Evolutionary conservation across 53 echinoderm and acorn worm genomes (phyloP).

Genomic region (Echinometra lucunter): DNA sequence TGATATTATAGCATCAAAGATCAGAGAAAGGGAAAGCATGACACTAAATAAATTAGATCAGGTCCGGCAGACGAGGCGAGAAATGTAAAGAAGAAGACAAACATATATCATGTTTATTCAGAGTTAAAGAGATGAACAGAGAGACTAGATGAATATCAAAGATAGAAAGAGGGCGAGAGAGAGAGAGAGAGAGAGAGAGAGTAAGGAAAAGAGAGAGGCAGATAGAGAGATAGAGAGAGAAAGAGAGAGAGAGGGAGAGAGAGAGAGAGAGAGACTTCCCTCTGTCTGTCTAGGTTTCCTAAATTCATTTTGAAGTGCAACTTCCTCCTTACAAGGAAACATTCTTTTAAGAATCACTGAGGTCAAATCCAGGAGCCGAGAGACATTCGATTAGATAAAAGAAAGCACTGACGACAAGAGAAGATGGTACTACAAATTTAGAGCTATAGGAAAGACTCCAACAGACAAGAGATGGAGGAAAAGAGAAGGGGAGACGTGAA

Average conservation of each 20-base stretch:
- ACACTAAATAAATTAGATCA: not conserved
- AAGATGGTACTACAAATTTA: not conserved
- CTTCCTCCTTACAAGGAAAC: constrained; percentile 27
- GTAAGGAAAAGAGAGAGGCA: not conserved
- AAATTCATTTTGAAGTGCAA: constrained; percentile 43
- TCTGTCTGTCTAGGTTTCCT: not conserved
- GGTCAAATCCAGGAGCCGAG: constrained; percentile 33
- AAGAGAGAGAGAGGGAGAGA: not conserved
- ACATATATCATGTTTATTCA: not conserved
- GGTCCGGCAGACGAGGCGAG: not conserved
- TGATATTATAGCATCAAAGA: too few species aligned
- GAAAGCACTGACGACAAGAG: not conserved
- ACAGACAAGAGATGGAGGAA: not conserved
- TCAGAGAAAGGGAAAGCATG: not conserved
- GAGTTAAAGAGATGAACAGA: not conserved
- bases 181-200: not conserved
- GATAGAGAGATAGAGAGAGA: not conserved
- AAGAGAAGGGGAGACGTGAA: too few species aligned
- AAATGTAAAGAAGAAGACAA: not conserved
- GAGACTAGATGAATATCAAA: too few species aligned
- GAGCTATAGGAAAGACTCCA: not conserved
- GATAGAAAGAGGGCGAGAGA: not conserved
- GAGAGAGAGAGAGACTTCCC: not conserved
- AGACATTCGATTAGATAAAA: not conserved
- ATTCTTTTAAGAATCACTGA: constrained; percentile 39